phyloP scores from a whole-genome alignment of 2,113 vertebrate species.

The Odocoileus hemionus region DNA sequence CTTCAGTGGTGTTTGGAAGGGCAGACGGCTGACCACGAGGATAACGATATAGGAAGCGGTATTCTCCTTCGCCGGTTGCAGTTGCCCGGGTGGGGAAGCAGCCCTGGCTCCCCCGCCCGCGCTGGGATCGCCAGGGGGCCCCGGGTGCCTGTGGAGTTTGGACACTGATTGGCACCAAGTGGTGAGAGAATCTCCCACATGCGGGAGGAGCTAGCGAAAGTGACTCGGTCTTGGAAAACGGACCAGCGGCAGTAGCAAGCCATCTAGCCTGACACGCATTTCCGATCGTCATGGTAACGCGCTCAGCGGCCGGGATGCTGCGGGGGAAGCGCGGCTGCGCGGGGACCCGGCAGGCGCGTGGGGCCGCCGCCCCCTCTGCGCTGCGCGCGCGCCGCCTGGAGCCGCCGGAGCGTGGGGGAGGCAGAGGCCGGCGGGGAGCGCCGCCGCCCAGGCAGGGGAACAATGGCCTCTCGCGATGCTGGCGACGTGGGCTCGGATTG shows the following conservation, averaged over 20 bases:
- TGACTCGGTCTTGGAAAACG: neutral
- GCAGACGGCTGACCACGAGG: neutral
- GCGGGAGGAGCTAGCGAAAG: neutral
- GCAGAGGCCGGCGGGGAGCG: neutral
- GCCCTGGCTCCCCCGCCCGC: fast-evolving
- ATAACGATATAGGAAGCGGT: neutral
- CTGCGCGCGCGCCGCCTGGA: neutral
- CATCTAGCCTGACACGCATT: neutral
- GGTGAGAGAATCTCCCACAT: neutral
- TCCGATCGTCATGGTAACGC: conserved; percentile 26
- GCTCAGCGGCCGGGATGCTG: fast-evolving
- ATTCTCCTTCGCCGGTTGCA: neutral
- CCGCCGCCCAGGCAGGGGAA: neutral
- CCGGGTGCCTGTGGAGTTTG: neutral
- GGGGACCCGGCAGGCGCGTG: neutral
- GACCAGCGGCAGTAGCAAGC: neutral
- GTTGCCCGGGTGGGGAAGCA: fast-evolving
- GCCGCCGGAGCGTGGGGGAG: neutral
- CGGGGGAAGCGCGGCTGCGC: neutral
- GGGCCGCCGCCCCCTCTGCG: neutral
- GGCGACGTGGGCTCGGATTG: neutral
- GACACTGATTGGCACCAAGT: neutral
- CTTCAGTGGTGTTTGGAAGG: neutral
- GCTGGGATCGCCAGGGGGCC: neutral
- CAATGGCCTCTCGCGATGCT: neutral